phyloP scores from a whole-genome alignment of 2,797 vertebrate species.

The Sebastes ruberrimus region DNA sequence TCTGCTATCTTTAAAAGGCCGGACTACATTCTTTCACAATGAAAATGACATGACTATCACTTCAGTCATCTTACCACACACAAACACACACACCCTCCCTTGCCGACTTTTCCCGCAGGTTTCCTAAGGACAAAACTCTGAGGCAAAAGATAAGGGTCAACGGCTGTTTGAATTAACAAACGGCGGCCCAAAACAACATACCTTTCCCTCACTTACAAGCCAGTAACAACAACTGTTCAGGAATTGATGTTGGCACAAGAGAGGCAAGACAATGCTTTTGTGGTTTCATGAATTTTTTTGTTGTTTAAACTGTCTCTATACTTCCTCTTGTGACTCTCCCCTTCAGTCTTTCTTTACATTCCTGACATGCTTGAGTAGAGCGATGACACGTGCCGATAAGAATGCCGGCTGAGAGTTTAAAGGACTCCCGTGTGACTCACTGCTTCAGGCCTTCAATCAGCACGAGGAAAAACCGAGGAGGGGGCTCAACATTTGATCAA shows the following conservation, averaged over 20 bases:
- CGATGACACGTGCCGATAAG: conserved; percentile 58
- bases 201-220: background rate
- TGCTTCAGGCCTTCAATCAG: conserved; percentile 38
- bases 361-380: conserved; percentile 51
- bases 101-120: background rate
- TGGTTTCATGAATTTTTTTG: conserved; percentile 13
- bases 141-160: conserved; percentile 18
- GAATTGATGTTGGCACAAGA: conserved; percentile 3
- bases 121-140: conserved; percentile 10
- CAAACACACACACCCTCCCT: conserved; percentile 2
- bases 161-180: background rate
- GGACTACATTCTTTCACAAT: conserved; percentile 36
- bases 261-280: background rate
- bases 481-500: background rate
- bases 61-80: conserved; percentile 25
- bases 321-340: conserved; percentile 17
- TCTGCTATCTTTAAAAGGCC: background rate
- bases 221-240: background rate
- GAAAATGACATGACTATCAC: background rate
- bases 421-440: conserved; percentile 26
- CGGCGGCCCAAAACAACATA: background rate
- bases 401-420: conserved; percentile 47
- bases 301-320: conserved; percentile 26
- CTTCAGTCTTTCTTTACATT: conserved; percentile 50
- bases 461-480: conserved; percentile 1